Base-by-base conservation (phyloP, 2,113 vertebrate genomes). In the Cnemophilus loriae region DNA sequence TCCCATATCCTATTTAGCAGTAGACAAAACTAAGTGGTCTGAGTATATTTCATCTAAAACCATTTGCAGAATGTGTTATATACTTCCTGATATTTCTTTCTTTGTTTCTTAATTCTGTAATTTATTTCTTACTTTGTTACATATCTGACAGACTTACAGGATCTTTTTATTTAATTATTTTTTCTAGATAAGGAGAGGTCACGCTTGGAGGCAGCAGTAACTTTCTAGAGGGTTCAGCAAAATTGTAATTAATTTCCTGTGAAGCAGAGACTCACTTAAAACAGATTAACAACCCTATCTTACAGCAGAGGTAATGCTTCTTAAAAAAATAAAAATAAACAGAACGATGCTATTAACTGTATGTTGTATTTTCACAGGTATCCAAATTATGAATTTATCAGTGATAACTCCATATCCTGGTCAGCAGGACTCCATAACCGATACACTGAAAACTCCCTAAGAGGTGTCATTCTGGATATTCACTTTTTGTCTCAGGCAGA, bases 331-430 rank as follows among this genome's bases (percentile, higher is more conserved):
- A 24, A 39, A 49, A 33, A 33, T 4, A 49, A 55, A 16, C 16
- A 26, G 14, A 50, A 14, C 21, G 52, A 10, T 56, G 8, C 17
- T 82, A 14, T 87, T 96, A 94, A 95, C 30, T 30, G 5, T 76
- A 28, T 52, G 3, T 76, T 95, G 16, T 93, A 13, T 91, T 96
- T 97, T 90, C 93, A 76, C 95, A 99, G 99, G 97, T 99, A 99
- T 80, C 98, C 99, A 47, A 99, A 98, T 86, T 99, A 99, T 3
- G 99, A 99, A 97, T 99, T 99, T 97, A 99, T 99, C 97, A 99
- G 99, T 89, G 99, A 99, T 96, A 99, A 99, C 97, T 99, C 99
- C 95, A 99, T 99, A 96, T 99, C 99, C 41, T 99, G 99, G 99
- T 99, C 99, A n/a, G 99, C 99, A 7, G 99, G 99, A 79, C 98